phyloP scores from a whole-genome alignment of 2,888 invertebrate genomes.

The Eilema sororculum region DNA sequence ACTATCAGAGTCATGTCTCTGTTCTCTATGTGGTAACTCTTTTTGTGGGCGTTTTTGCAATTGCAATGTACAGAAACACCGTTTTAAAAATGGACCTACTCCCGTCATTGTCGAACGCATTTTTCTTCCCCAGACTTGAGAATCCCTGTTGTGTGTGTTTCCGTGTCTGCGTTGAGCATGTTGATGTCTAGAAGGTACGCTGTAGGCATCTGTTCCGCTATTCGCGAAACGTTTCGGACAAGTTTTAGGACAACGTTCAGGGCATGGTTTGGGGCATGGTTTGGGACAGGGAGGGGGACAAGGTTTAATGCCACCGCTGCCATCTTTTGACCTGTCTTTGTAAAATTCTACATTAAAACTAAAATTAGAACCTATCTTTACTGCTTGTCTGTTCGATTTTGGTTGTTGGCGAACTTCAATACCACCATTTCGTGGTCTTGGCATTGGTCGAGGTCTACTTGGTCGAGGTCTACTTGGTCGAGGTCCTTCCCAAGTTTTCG shows the following conservation, averaged over 20 bases:
- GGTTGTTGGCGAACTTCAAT: slow-evolving; percentile 14
- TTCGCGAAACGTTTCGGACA: slow-evolving; percentile 14
- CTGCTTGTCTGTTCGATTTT: slow-evolving; percentile 43
- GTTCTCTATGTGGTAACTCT: slow-evolving; percentile 13
- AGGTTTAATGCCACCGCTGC: slow-evolving; percentile 14
- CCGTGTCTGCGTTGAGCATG: slow-evolving; percentile 31
- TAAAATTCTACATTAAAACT: slow-evolving; percentile 59
- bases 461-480: slow-evolving; percentile 21
- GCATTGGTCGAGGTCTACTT: slow-evolving; percentile 22
- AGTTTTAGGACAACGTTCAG: slow-evolving; percentile 13
- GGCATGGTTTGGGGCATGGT: slow-evolving; percentile 22
- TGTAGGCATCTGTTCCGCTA: slow-evolving; percentile 24
- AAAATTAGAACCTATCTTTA: slow-evolving; percentile 58
- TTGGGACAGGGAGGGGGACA: not conserved
- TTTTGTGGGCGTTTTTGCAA: slow-evolving; percentile 37
- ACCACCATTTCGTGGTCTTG: slow-evolving; percentile 13
- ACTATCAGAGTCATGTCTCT: slow-evolving; percentile 15
- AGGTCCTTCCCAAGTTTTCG: slow-evolving; percentile 13
- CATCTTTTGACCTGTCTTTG: slow-evolving; percentile 43
- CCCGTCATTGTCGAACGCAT: slow-evolving; percentile 41
- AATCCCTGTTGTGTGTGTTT: slow-evolving; percentile 37
- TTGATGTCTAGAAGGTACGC: slow-evolving; percentile 21
- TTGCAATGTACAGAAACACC: slow-evolving; percentile 63
- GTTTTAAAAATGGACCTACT: slow-evolving; percentile 51
- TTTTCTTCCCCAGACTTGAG: slow-evolving; percentile 42